Conservation (phyloP, 2,797 vertebrate species). For the Sarcophilus harrisii region DNA sequence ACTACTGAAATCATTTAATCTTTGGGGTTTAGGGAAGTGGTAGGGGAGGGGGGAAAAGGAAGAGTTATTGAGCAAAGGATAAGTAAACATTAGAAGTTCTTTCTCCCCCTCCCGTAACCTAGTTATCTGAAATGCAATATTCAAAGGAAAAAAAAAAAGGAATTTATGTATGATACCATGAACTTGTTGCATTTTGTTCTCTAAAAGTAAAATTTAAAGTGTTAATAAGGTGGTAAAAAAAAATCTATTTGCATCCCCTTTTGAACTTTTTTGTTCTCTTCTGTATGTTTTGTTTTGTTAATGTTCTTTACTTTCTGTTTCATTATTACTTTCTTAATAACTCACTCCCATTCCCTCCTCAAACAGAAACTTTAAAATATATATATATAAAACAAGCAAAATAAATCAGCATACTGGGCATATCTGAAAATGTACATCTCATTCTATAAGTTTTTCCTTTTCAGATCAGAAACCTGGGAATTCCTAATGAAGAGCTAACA, state of each 20-base stretch:
- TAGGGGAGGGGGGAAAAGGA: too few species aligned
- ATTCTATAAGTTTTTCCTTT: neutral
- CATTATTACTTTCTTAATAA: neutral
- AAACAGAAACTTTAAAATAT: neutral
- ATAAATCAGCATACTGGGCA: neutral
- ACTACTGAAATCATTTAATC: neutral
- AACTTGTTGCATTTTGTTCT: neutral
- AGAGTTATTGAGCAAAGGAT: neutral
- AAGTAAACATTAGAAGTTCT: neutral
- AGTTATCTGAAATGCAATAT: neutral
- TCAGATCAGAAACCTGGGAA: neutral
- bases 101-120: neutral
- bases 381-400: neutral
- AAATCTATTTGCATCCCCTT: neutral
- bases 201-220: neutral
- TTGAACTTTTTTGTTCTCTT: neutral
- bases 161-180: neutral
- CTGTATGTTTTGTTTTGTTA: neutral
- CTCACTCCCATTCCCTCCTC: neutral
- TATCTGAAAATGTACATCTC: neutral
- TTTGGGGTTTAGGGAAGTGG: neutral
- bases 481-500: neutral
- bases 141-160: neutral
- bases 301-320: neutral
- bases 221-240: neutral